phyloP scores from a whole-genome alignment of 1,140 invertebrate genomes.

The Ceratosolen fusciceps region DNA sequence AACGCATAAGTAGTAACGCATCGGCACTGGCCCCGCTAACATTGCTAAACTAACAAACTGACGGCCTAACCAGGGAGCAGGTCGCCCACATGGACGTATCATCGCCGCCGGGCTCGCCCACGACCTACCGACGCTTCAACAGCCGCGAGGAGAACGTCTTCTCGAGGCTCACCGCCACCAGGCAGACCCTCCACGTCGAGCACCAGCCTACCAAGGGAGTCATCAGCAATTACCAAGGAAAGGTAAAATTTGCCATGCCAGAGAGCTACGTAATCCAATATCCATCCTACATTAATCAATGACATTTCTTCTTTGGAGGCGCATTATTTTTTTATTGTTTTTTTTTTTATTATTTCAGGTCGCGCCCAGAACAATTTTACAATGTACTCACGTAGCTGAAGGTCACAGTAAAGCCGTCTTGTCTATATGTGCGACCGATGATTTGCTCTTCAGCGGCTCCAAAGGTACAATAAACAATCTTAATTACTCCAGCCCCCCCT shows the following conservation, averaged over 20 bases:
- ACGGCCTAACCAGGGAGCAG: slow-evolving; percentile 71
- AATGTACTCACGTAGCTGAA: slow-evolving; percentile 85
- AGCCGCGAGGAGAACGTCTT: slow-evolving; percentile 86
- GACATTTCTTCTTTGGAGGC: too few species aligned
- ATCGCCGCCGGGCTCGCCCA: slow-evolving; percentile 78
- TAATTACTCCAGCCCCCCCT: too few species aligned
- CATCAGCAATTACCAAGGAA: slow-evolving; percentile 77
- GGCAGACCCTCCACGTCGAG: slow-evolving; percentile 69
- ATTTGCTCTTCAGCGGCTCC: slow-evolving; percentile 83
- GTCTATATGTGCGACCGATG: slow-evolving; percentile 81
- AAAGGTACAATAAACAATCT: slow-evolving; percentile 75
- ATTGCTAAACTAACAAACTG: slow-evolving; percentile 67
- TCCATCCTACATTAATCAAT: too few species aligned
- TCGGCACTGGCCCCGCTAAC: slow-evolving; percentile 35
- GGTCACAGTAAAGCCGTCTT: slow-evolving; percentile 89
- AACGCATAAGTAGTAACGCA: too few species aligned
- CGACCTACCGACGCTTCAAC: slow-evolving; percentile 74
- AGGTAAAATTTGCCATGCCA: slow-evolving; percentile 67
- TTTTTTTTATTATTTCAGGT: slow-evolving; percentile 64
- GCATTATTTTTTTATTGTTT: background rate
- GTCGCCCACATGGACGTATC: slow-evolving; percentile 71
- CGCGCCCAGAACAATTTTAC: slow-evolving; percentile 75
- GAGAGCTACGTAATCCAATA: background rate
- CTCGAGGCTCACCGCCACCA: slow-evolving; percentile 80
- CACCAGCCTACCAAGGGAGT: slow-evolving; percentile 76